phyloP scores from a whole-genome alignment of 1,140 invertebrate genomes.

The Phymastichus coffea region DNA sequence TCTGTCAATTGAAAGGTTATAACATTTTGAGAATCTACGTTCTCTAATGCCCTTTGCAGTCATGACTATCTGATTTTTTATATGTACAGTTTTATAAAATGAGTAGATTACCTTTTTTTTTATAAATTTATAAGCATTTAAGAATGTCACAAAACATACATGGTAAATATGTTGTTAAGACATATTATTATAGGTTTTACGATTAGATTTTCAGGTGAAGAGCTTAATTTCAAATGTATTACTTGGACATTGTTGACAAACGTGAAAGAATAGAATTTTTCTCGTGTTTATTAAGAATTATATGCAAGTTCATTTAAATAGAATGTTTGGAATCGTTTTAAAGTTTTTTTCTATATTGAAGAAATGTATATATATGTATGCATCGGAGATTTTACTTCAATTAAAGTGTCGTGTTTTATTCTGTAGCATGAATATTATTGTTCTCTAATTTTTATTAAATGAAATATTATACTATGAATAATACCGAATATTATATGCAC shows the following conservation, averaged over 20 bases:
- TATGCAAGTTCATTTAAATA: slow-evolving; percentile 10
- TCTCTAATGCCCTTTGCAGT: no score
- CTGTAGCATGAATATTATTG: no score
- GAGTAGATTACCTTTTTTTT: no score
- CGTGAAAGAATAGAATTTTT: not conserved
- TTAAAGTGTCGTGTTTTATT: slow-evolving; percentile 1
- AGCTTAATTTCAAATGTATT: slow-evolving; percentile 15
- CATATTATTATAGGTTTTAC: slow-evolving; percentile 2
- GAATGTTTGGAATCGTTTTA: slow-evolving; percentile 17
- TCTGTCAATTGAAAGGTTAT: slow-evolving; percentile 30
- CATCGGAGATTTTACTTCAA: slow-evolving; percentile 15
- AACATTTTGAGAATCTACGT: no score
- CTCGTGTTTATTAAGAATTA: slow-evolving; percentile 12
- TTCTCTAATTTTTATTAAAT: no score
- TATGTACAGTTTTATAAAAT: no score
- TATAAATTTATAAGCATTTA: no score
- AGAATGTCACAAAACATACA: no score
- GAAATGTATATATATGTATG: slow-evolving; percentile 26
- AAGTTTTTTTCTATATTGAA: slow-evolving; percentile 3
- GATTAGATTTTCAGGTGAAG: slow-evolving; percentile 7
- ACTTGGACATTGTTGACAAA: slow-evolving; percentile 5
- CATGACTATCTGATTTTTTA: no score
- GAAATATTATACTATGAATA: no score
- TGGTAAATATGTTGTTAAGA: slow-evolving; percentile 4
- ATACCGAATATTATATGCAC: no score